phyloP scores from a whole-genome alignment of 2,888 invertebrate genomes.

The Ramazzottius varieornatus region DNA sequence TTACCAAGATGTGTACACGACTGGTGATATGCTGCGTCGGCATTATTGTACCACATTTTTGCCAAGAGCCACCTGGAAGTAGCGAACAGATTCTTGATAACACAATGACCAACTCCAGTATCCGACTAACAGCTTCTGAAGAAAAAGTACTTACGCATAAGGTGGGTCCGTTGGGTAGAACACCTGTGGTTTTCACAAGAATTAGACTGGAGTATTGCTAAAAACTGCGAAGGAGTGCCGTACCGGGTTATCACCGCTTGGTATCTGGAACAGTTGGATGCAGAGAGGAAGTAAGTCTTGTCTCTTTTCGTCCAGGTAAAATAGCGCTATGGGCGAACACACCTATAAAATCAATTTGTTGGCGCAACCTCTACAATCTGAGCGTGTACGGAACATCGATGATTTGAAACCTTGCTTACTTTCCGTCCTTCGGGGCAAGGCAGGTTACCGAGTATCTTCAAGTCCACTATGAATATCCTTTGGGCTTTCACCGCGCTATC shows the following conservation, averaged over 20 bases:
- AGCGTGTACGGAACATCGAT: too few species aligned
- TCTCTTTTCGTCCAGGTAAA: conserved; percentile 20
- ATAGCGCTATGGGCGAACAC: conserved; percentile 23
- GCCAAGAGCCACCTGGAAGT: conserved; percentile 21
- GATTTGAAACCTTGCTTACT: conserved; percentile 12
- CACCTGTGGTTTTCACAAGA: too few species aligned
- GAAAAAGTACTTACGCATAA: background rate
- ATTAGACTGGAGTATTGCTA: too few species aligned
- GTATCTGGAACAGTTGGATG: conserved; percentile 24
- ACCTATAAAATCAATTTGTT: conserved; percentile 12
- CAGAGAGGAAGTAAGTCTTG: conserved; percentile 23
- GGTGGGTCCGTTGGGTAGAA: background rate
- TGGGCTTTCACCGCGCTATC: conserved; percentile 19
- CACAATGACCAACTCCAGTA: too few species aligned
- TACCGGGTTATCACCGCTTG: conserved; percentile 24
- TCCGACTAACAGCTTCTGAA: background rate
- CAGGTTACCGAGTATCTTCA: conserved; percentile 18
- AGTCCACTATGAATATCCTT: conserved; percentile 22
- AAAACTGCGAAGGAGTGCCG: too few species aligned
- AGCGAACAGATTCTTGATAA: too few species aligned
- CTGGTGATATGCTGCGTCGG: conserved; percentile 23
- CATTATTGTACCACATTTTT: conserved; percentile 25
- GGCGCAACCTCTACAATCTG: too few species aligned
- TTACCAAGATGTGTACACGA: conserved; percentile 21
- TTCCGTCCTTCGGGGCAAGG: conserved; percentile 14